Base-by-base conservation (phyloP, 2,888 invertebrate species). In the Eulithis prunata region DNA sequence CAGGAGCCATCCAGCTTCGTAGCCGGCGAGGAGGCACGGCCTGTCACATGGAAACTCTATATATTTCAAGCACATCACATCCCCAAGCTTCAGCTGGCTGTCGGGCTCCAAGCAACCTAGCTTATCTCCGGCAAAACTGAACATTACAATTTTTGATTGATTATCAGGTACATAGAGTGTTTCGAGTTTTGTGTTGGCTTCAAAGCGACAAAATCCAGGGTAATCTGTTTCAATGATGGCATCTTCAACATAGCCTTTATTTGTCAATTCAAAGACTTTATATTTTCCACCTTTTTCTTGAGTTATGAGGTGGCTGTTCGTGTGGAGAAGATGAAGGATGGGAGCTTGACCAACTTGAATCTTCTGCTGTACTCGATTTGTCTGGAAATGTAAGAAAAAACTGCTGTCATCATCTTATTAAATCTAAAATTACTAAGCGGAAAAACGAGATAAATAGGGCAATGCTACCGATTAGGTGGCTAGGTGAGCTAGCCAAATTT, bases 231-330 rank as follows among this genome's bases (percentile, higher is more conserved):
- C 83, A 64, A 95, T 92, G 6, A 90, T 89, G 67, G 94, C 93
- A 45, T 94, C 87, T 69, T 95, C 89, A 66, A 94, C 89, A 67
- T 96, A 96, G 64, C 95, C 94, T 6, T 91, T 88, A 75, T 94
- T 95, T 66, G 94, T 91, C 73, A 94, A 91, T 72, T 94, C 90
- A 94, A 96, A 96, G 71, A 95, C 87, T 86, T 96, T 96, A 52
- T 95, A 93, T 58, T 90, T 87, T 70, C 96, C 97, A 68, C 94
- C 95, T 85, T 97, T 97, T 82, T 96, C 96, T 88, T 97, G 97
- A 8, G 96, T 95, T 73, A 96, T 93, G 71, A 97, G 92, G 71
- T 94, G 93, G 71, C 94, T 93, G 62, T 91, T 90, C 4, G 95
- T 93, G 78, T 94, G 94, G 76, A 94, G 93, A 72, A 96, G 87